phyloP scores from a whole-genome alignment of 92 coral and sea anemone species.

The Diadumene lineata region DNA sequence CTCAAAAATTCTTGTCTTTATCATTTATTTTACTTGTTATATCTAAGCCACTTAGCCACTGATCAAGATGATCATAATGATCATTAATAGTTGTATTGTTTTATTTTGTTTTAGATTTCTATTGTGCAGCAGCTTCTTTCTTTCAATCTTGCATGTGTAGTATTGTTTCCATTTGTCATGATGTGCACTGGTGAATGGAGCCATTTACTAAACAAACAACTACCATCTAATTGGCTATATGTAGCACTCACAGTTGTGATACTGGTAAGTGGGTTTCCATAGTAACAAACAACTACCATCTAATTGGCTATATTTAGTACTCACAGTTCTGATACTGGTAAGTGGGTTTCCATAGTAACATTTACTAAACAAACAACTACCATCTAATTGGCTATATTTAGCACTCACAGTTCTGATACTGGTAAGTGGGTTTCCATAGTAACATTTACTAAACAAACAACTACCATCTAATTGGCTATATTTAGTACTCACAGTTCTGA shows the following conservation, averaged over 20 bases:
- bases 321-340: slow-evolving; percentile 11
- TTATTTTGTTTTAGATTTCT: slow-evolving; percentile 31
- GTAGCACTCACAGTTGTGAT: neutral
- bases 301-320: neutral
- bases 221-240: slow-evolving; percentile 10
- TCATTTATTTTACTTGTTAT: no score
- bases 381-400: slow-evolving; percentile 1
- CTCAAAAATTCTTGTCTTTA: no score
- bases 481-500: neutral
- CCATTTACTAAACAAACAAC: neutral
- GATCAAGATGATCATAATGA: no score
- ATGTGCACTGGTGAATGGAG: slow-evolving; percentile 39
- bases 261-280: slow-evolving; percentile 30
- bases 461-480: neutral
- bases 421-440: slow-evolving; percentile 31
- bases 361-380: neutral
- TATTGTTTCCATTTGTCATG: slow-evolving; percentile 49
- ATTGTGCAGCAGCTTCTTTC: slow-evolving; percentile 38
- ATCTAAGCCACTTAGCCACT: no score
- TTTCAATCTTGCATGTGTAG: slow-evolving; percentile 40
- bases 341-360: no score
- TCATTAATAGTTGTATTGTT: neutral
- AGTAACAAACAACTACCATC: neutral
- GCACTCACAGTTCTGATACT: neutral
- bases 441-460: no score